Percentiles rank a stretch among this genome's conserved stretches.
Evolutionary conservation across 2,888 invertebrate genomes (phyloP).

Genomic region (Spodoptera littoralis): DNA sequence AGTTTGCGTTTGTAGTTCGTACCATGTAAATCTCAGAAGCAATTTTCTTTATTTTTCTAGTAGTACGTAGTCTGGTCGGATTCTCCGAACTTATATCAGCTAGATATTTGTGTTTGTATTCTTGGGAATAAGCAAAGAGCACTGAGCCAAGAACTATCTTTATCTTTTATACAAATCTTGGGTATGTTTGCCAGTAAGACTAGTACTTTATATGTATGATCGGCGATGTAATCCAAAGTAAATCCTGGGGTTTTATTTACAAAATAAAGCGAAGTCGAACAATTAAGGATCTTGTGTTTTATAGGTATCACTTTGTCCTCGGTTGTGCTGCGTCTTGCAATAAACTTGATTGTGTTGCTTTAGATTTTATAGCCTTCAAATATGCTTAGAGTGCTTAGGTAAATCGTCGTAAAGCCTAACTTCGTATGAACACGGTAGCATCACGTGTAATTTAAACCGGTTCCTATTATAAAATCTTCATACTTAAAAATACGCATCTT

Average conservation of each 20-base stretch:
- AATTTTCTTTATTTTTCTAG: conserved; percentile 43
- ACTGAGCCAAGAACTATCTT: conserved; percentile 46
- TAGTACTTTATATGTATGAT: conserved; percentile 29
- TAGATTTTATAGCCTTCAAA: conserved; percentile 17
- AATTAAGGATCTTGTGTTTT: conserved; percentile 30
- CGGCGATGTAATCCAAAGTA: conserved; percentile 23
- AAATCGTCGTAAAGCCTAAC: conserved; percentile 4
- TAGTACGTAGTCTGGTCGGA: conserved; percentile 16
- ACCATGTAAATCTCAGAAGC: conserved; percentile 40
- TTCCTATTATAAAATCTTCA: too few relatives aligned
- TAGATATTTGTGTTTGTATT: conserved; percentile 49
- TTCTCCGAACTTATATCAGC: conserved; percentile 33
- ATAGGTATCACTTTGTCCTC: conserved; percentile 18
- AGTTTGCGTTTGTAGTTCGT: conserved; percentile 7
- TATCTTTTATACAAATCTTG: conserved; percentile 50
- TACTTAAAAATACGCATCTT: too few relatives aligned
- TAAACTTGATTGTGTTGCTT: conserved; percentile 26
- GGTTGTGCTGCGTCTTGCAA: conserved; percentile 16
- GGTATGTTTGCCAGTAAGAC: conserved; percentile 44
- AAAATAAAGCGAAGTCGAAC: conserved; percentile 11
- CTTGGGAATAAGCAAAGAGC: conserved; percentile 35
- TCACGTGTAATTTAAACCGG: not conserved
- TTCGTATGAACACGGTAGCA: not conserved
- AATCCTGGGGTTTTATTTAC: conserved; percentile 21
- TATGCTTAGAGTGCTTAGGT: conserved; percentile 6